Base-by-base conservation (phyloP, 1,140 invertebrate genomes). In the Pissodes strobi region DNA sequence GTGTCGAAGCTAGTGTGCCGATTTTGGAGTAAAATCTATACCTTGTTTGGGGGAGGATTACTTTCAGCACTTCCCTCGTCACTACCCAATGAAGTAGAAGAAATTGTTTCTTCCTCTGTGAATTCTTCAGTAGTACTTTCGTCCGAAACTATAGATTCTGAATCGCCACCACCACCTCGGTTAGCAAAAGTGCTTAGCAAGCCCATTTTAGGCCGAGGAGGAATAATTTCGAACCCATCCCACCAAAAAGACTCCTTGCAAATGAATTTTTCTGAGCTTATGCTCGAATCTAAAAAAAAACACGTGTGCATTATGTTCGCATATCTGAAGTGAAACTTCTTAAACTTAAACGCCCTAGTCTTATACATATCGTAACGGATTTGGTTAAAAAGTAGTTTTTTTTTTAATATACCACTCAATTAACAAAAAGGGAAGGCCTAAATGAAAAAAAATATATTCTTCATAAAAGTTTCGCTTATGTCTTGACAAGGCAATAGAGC, bases 151-250 rank as follows among this genome's bases (percentile, higher is more conserved):
- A 58, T 8, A 5, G 63, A 65, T 34, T 65, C 63, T 2, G 19
- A 1, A n/a, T 53, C 56, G 1, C 23, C 46, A 27, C 17, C 41
- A 19, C 45, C 39, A 9, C 19, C 38, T 46, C 69, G 65, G 13
- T 68, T 64, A 9, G 67, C 53, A 4, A 84, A 79, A 27, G 77
- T 80, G 64, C 83, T 84, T 18, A 88, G 75, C n/a, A 88, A 74
- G 1, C 87, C 87, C 8, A 88, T 75, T 34, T 84, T 84, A 13
- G 81, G 81, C 38, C 85, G 78, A 3, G 84, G 81, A 2, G 86
- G 85, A 10, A 83, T 79, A 38, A 89, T 77, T 75, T 86, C 83
- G 30, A 90, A 82, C 1, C 88, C 86, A 58, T 88, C 84, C 87
- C 87, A 89, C 87, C 86, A 89, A 79, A 86, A 86, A 17, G 80